Conservation (phyloP, 2,888 invertebrate species). For the Lordiphosa andalusiaca region DNA sequence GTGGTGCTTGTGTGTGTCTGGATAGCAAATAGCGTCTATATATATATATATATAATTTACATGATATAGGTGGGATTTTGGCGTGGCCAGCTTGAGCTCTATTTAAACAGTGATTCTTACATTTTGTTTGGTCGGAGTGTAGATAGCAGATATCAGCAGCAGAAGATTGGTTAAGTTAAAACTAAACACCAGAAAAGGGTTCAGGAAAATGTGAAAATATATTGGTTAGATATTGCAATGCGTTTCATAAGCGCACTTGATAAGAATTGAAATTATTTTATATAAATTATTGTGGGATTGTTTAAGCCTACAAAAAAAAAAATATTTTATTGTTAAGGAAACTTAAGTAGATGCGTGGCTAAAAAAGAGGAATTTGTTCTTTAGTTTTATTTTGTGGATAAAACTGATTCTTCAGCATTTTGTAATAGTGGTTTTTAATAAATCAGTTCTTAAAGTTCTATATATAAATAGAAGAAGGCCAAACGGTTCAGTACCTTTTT, state of each 20-base stretch:
- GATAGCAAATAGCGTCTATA: constrained; percentile 52
- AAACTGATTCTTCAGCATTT: too few species aligned
- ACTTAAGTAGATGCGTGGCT: constrained; percentile 6
- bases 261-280: constrained; percentile 17
- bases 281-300: constrained; percentile 29
- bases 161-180: constrained; percentile 5
- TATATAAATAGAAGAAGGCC: too few species aligned
- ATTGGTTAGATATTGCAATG: constrained; percentile 57
- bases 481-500: too few species aligned
- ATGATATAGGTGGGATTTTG: constrained; percentile 65
- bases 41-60: constrained; percentile 45
- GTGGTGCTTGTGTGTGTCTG: constrained; percentile 15
- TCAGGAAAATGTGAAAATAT: constrained; percentile 19
- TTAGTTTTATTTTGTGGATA: too few species aligned
- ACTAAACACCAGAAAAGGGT: constrained; percentile 16
- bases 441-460: too few species aligned
- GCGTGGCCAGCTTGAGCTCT: constrained; percentile 72
- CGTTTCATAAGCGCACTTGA: constrained; percentile 68
- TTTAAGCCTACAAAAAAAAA: constrained; percentile 29
- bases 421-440: too few species aligned
- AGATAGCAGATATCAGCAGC: not conserved
- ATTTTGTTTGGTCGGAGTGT: constrained; percentile 18
- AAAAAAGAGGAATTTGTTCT: too few species aligned
- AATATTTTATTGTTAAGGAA: constrained; percentile 5
- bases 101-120: constrained; percentile 23